phyloP scores from a whole-genome alignment of 2,797 vertebrate species.

The Salarias fasciatus region DNA sequence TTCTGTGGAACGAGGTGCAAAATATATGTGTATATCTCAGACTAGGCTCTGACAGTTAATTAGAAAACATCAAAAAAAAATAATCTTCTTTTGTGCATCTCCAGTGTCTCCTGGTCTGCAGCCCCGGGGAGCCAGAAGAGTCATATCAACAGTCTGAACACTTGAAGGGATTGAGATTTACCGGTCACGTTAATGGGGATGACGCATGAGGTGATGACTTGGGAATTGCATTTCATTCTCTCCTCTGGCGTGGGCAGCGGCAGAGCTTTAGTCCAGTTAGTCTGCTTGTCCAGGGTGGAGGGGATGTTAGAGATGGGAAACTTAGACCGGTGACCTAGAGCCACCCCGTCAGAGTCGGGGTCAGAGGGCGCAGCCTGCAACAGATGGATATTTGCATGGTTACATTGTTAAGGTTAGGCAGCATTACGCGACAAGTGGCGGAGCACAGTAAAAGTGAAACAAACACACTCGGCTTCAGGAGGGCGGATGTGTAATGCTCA shows the following conservation, averaged over 20 bases:
- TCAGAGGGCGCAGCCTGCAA: constrained; percentile 91
- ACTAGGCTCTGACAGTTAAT: no score
- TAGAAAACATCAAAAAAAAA: no score
- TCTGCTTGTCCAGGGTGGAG: constrained; percentile 98
- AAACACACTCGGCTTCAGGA: constrained; percentile 50
- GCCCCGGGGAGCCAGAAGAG: no score
- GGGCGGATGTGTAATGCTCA: background rate
- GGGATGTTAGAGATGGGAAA: constrained; percentile 95
- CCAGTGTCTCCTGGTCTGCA: no score
- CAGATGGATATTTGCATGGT: constrained; percentile 75
- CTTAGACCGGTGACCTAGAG: constrained; percentile 92
- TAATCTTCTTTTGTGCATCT: no score
- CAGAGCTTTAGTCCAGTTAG: constrained; percentile 96
- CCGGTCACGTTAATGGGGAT: constrained; percentile 99
- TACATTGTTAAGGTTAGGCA: constrained; percentile 52
- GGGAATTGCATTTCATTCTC: constrained; percentile 95
- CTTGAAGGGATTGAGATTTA: constrained; percentile 73
- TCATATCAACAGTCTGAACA: constrained; percentile 3
- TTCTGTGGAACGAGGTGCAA: no score
- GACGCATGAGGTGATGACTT: constrained; percentile 95
- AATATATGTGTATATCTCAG: no score
- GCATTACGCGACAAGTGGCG: constrained; percentile 23
- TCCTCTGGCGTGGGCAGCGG: constrained; percentile 97
- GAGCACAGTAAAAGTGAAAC: constrained; percentile 5
- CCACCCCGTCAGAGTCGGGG: constrained; percentile 90